These are phyloP conservation scores for Drosophila orosa DNA, from an alignment of 1,140 invertebrate species.

Conservation along the genomic window DNA sequence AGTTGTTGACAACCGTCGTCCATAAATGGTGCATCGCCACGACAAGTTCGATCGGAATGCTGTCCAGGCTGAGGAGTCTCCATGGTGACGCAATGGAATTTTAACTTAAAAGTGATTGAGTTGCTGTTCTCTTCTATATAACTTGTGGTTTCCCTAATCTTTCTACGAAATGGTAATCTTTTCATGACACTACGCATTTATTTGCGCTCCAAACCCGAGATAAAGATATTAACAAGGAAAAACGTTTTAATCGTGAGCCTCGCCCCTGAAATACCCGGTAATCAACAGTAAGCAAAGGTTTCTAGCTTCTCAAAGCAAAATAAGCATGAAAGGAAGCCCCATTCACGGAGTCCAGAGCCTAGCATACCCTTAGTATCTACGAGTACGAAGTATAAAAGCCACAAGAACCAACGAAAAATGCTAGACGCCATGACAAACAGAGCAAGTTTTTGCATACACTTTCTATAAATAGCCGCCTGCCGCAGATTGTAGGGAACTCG, in stretches of 20 bases:
- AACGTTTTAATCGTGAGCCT: background rate
- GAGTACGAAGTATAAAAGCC: background rate
- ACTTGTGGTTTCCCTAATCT: background rate
- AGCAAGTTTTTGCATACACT: constrained; percentile 19
- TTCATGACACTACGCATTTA: background rate
- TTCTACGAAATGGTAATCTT: background rate
- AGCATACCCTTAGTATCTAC: background rate
- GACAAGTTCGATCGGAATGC: constrained; percentile 32
- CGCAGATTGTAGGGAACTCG: constrained; percentile 1
- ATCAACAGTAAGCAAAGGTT: background rate
- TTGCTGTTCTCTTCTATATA: constrained; percentile 1
- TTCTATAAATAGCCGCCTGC: constrained; percentile 23
- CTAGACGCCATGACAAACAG: constrained; percentile 8
- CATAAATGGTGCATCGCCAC: constrained; percentile 43
- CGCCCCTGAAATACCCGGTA: background rate
- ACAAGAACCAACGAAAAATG: constrained; percentile 2
- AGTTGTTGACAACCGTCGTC: constrained; percentile 35
- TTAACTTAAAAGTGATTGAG: background rate
- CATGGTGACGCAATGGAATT: constrained; percentile 1
- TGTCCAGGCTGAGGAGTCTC: constrained; percentile 4
- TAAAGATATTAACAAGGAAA: background rate
- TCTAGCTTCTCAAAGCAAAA: background rate
- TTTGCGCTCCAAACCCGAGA: background rate
- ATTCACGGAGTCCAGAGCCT: background rate
- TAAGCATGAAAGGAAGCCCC: background rate